Evolutionary conservation across 2,113 vertebrate species (phyloP).

Genomic region (Gavia stellata): DNA sequence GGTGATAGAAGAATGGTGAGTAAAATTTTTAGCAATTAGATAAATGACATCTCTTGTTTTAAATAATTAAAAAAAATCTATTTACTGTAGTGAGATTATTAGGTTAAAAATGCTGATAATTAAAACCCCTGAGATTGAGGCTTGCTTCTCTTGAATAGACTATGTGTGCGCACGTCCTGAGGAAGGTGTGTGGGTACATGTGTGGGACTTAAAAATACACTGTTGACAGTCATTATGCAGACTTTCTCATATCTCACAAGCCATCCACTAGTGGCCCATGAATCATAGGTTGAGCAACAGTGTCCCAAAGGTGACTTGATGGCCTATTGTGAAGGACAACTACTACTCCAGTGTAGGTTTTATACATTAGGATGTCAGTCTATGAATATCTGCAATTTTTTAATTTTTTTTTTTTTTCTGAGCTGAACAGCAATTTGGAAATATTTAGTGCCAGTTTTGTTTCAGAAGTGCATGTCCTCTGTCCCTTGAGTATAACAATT

Average conservation of each 20-base stretch:
- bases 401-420: too few species aligned
- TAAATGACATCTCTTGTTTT: background rate
- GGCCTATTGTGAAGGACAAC: background rate
- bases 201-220: background rate
- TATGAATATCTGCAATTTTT: background rate
- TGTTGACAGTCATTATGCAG: background rate
- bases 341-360: background rate
- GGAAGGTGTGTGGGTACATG: background rate
- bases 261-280: background rate
- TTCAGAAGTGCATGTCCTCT: background rate
- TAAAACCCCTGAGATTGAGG: background rate
- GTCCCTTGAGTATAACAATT: background rate
- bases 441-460: background rate
- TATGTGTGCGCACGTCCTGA: background rate
- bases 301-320: background rate
- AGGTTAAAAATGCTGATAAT: background rate
- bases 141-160: background rate
- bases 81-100: background rate
- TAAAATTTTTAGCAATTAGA: background rate
- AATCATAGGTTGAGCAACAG: background rate
- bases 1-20: conserved; percentile 8
- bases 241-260: background rate
- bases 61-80: background rate
- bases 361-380: background rate
- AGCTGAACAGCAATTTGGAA: background rate